Percentiles rank a stretch among this genome's conserved stretches.
phyloP scores from a whole-genome alignment of 2,113 vertebrate genomes.

The Typhlomys cinereus region DNA sequence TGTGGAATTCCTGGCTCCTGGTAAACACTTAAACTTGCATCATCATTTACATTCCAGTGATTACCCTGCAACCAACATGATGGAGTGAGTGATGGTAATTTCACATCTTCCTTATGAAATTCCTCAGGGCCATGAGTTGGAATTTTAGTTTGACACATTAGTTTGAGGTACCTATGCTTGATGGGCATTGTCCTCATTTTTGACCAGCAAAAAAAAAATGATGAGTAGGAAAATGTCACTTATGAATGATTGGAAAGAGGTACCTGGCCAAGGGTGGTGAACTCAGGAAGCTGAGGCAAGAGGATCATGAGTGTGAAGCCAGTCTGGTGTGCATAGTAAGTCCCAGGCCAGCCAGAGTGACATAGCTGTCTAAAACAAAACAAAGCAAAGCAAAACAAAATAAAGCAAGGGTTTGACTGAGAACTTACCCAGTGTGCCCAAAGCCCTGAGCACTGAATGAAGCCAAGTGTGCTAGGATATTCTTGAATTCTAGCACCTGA shows the following conservation, averaged over 20 bases:
- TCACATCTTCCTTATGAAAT: constrained; percentile 37
- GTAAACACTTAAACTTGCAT: not conserved
- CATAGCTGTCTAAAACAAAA: not conserved
- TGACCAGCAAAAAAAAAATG: not conserved
- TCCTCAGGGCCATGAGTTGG: not conserved
- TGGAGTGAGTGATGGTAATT: not conserved
- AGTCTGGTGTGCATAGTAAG: not conserved
- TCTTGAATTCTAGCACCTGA: not conserved
- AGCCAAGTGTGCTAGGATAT: not conserved
- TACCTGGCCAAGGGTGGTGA: not conserved
- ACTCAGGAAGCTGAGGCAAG: not conserved
- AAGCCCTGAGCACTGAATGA: not conserved
- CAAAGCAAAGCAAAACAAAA: not conserved
- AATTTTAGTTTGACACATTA: constrained; percentile 42
- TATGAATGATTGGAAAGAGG: not conserved
- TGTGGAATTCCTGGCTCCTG: not conserved
- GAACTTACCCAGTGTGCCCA: not conserved
- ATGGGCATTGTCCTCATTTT: not conserved
- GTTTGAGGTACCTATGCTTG: not conserved
- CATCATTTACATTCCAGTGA: constrained; percentile 15
- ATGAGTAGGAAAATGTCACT: not conserved
- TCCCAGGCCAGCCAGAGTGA: not conserved
- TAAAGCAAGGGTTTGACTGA: not conserved
- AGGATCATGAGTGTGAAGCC: not conserved
- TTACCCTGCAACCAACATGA: not conserved